A percentile compares a stretch with the other conserved stretches of the same genome.
Conservation (phyloP, 1,140 invertebrate genomes). For the Drosophila watanabei region DNA sequence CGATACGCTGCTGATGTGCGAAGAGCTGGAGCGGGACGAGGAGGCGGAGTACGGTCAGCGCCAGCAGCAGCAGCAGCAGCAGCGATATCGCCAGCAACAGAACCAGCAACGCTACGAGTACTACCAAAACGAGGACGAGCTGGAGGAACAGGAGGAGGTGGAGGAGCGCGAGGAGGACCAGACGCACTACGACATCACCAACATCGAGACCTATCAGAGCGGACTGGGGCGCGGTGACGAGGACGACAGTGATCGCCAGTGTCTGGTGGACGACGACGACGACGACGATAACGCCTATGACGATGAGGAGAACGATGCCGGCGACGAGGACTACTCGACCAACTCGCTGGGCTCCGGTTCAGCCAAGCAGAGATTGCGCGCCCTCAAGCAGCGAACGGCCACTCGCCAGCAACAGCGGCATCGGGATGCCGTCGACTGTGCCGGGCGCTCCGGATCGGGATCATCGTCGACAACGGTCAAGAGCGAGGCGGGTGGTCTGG, state of each 20-base stretch:
- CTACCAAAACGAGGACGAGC: conserved; percentile 74
- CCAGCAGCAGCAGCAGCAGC: conserved; percentile 60
- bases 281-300: conserved; percentile 70
- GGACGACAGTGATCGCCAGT: conserved; percentile 80
- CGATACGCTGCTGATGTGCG: conserved; percentile 76
- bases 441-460: conserved; percentile 57
- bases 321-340: conserved; percentile 78
- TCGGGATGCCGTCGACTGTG: conserved; percentile 72
- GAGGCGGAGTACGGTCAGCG: conserved; percentile 57
- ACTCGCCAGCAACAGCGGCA: conserved; percentile 59
- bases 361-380: conserved; percentile 74
- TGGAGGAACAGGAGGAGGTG: conserved; percentile 58
- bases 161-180: conserved; percentile 82
- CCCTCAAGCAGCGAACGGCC: conserved; percentile 71
- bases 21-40: conserved; percentile 78
- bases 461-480: conserved; percentile 80
- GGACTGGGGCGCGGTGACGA: conserved; percentile 69
- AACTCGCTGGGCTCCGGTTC: conserved; percentile 77
- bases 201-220: conserved; percentile 83
- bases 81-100: conserved; percentile 59
- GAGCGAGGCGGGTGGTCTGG: conserved; percentile 61
- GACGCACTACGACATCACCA: conserved; percentile 82
- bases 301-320: conserved; percentile 79
- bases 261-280: conserved; percentile 71
- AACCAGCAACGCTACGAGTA: conserved; percentile 76